Percentiles rank a stretch among this genome's conserved stretches.
Evolutionary conservation across 1,140 invertebrate genomes (phyloP).

Genomic region (Augochlora pura): DNA sequence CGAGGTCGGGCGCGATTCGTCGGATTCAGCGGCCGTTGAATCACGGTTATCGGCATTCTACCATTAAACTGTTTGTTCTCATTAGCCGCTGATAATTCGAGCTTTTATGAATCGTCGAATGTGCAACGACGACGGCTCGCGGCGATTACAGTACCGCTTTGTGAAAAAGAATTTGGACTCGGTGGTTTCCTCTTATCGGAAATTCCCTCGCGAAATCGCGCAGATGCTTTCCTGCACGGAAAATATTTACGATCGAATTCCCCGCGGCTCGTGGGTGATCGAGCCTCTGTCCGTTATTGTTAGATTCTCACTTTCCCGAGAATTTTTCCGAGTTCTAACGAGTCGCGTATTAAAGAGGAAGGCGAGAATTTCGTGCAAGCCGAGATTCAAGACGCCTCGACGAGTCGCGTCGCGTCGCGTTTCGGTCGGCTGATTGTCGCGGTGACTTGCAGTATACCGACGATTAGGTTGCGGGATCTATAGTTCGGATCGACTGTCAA

Average conservation of each 20-base stretch:
- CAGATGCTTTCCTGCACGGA: background rate
- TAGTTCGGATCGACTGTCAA: constrained; percentile 29
- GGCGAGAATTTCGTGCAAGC: background rate
- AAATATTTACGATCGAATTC: constrained; percentile 25
- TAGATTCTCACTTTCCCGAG: background rate
- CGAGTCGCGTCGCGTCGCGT: background rate
- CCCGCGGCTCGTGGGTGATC: background rate
- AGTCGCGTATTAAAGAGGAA: background rate
- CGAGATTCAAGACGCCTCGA: background rate
- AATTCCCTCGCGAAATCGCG: background rate
- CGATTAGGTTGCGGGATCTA: constrained; percentile 20
- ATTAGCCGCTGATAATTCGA: constrained; percentile 6
- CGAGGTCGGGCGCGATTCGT: no score
- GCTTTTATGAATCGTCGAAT: no score
- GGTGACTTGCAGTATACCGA: background rate
- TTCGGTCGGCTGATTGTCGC: constrained; percentile 11
- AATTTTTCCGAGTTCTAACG: background rate
- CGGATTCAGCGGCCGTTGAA: no score
- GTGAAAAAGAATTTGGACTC: background rate
- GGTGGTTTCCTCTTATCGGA: background rate
- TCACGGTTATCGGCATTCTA: constrained; percentile 33
- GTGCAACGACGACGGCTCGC: background rate
- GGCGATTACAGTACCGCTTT: background rate
- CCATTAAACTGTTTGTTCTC: background rate
- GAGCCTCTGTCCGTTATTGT: background rate